Base-by-base conservation (phyloP, 2,113 vertebrate genomes). In the Kryptolebias marmoratus region DNA sequence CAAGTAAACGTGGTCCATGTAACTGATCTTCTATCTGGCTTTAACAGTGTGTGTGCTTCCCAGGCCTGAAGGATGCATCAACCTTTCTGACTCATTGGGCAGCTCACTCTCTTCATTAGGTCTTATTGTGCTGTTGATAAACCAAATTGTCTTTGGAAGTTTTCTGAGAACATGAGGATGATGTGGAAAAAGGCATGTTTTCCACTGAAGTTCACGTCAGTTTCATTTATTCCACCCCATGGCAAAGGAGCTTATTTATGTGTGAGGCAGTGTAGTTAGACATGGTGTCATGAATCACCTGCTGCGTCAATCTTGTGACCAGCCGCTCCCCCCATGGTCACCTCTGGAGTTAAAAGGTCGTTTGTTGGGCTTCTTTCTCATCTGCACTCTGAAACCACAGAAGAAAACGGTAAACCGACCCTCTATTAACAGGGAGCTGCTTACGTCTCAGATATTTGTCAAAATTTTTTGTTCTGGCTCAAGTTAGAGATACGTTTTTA, bases 71-170 rank as follows among this genome's bases (percentile, higher is more conserved):
- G 73, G 79, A 84, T 48, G 64, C 57, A n/a, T 76, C 87, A 89
- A 90, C 90, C 93, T 92, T 91, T 93, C 80, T 84, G 84, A 86
- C 83, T 2, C 52, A 27, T 9, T 8, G 73, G 71, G 69, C 80
- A 73, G 80, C 83, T 71, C 44, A 44, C 42, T 74, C 75, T 80
- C 77, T 90, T 89, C 83, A 85, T 89, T 84, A 81, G 58, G 73
- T 78, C 39, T 85, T 71, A 63, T 73, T 77, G 79, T 82, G 73
- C 73, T 60, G 71, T 70, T 83, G 73, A 83, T 55, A 80, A 76
- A 62, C 36, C 75, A 75, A 10, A 83, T 83, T 81, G 61, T 39
- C 58, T 70, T 59, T 63, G 55, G 39, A 49, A 49, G 64, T 28
- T 72, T 71, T 79, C 15, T 3, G 36, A 39, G 67, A 22, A 27